phyloP scores from a whole-genome alignment of 2,888 invertebrate species.

The Timema cristinae region DNA sequence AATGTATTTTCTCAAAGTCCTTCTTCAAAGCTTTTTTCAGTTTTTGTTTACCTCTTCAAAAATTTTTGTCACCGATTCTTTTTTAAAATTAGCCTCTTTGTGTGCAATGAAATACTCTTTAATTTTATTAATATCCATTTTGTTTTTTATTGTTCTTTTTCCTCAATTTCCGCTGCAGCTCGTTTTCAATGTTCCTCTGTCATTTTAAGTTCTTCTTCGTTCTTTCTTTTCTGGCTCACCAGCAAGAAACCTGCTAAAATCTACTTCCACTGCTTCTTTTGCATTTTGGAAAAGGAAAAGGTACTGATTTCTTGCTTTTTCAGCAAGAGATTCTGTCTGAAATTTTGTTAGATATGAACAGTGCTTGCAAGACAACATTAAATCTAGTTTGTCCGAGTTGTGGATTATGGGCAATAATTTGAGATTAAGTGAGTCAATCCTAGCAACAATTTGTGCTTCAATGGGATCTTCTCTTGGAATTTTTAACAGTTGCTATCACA shows the following conservation, averaged over 20 bases:
- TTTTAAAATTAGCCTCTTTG: no score
- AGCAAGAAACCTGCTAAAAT: not conserved
- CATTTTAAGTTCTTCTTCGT: not conserved
- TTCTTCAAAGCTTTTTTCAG: no score
- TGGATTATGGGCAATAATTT: not conserved
- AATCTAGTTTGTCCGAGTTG: not conserved
- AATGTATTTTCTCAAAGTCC: no score
- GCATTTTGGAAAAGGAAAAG: not conserved
- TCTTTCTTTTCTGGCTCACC: not conserved
- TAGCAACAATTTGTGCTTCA: not conserved
- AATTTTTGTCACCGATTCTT: no score
- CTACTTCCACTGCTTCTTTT: not conserved
- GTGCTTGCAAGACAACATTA: slow-evolving; percentile 5
- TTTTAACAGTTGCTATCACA: not conserved
- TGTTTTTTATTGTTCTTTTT: no score
- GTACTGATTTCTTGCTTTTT: not conserved
- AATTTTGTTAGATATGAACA: not conserved
- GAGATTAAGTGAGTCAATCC: not conserved
- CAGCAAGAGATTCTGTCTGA: no score
- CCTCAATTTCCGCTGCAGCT: no score
- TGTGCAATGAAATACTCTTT: no score
- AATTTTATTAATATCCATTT: no score
- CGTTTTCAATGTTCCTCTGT: no score
- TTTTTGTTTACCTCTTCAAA: no score
- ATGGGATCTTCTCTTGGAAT: not conserved